Conservation (phyloP, 2,888 invertebrate genomes). For the Eilema depressum region DNA sequence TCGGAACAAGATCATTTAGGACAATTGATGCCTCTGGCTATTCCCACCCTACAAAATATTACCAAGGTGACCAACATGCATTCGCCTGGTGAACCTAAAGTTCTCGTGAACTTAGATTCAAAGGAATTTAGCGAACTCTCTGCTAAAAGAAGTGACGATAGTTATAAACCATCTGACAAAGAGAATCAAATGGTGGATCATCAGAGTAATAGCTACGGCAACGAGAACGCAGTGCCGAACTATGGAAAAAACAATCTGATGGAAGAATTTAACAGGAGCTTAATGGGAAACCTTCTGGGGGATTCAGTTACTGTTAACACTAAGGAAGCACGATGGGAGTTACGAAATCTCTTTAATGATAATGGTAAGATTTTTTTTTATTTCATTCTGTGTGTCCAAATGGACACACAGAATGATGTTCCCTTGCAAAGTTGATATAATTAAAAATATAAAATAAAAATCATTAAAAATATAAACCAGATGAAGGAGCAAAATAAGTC, state of each 20-base stretch:
- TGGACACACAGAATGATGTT: too few species aligned
- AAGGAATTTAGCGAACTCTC: constrained; percentile 80
- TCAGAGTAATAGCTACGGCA: constrained; percentile 57
- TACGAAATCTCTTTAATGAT: constrained; percentile 88
- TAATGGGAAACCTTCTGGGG: constrained; percentile 84
- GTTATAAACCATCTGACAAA: constrained; percentile 69
- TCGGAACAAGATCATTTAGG: constrained; percentile 80
- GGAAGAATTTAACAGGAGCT: constrained; percentile 82
- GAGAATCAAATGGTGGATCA: constrained; percentile 66
- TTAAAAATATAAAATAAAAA: too few species aligned
- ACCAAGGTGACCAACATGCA: constrained; percentile 83
- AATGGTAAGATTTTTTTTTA: constrained; percentile 65
- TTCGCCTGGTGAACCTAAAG: constrained; percentile 83
- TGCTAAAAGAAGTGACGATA: constrained; percentile 71
- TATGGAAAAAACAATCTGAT: constrained; percentile 79
- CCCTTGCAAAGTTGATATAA: too few species aligned
- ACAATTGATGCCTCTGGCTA: constrained; percentile 79
- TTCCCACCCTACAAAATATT: constrained; percentile 80
- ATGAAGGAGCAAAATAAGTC: too few species aligned
- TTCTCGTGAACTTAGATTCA: constrained; percentile 81
- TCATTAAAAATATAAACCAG: too few species aligned
- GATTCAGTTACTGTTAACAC: constrained; percentile 90
- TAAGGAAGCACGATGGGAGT: constrained; percentile 89
- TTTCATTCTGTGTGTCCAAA: background rate
- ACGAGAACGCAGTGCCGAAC: constrained; percentile 66